Evolutionary conservation across 2,113 vertebrate species (phyloP).

Genomic region (Martes martes): DNA sequence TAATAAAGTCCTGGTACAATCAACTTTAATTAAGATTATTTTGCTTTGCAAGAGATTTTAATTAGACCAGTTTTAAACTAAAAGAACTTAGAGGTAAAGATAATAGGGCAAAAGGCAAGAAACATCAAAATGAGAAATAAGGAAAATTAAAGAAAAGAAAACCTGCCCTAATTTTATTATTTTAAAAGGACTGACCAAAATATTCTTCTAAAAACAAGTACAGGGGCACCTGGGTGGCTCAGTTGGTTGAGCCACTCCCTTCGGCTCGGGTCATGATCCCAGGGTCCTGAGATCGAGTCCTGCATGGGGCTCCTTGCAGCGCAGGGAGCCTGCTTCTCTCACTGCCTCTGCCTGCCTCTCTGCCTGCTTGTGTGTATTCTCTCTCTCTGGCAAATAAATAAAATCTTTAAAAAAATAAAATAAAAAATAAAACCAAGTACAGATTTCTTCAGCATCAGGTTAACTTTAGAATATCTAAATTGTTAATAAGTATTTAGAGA

Average conservation of each 20-base stretch:
- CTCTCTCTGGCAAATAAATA: no score
- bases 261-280: no score
- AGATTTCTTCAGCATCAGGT: not conserved
- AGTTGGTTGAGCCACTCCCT: no score
- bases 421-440: not conserved
- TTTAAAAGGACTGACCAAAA: slow-evolving; percentile 26
- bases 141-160: not conserved
- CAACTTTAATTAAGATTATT: slow-evolving; percentile 21
- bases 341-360: no score
- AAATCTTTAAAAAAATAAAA: no score
- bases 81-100: not conserved
- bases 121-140: not conserved
- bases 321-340: no score
- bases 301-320: no score
- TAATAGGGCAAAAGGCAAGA: not conserved
- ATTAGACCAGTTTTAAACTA: slow-evolving; percentile 11
- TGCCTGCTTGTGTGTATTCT: no score
- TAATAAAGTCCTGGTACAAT: not conserved
- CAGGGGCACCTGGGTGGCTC: no score
- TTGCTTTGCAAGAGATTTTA: slow-evolving; percentile 41
- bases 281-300: no score
- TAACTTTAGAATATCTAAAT: slow-evolving; percentile 16
- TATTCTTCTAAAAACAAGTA: not conserved
- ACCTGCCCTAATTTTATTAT: not conserved
- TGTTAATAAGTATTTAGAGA: not conserved